Evolutionary conservation across 2,797 vertebrate genomes (phyloP).

Genomic region (Dicrostonyx torquatus): DNA sequence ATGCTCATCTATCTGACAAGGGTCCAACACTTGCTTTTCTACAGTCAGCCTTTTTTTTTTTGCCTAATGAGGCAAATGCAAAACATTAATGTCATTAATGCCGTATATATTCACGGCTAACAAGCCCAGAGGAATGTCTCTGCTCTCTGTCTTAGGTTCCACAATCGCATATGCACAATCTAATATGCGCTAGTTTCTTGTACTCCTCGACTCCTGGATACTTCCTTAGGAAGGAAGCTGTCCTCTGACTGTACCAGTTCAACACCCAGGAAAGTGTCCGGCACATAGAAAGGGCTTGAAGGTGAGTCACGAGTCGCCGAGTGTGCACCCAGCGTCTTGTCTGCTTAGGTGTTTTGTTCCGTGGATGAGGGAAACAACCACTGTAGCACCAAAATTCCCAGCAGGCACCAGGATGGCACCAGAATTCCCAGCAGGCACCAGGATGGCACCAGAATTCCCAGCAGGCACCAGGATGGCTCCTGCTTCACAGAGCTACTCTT

Average conservation of each 20-base stretch:
- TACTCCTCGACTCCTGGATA: too few species aligned
- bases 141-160: neutral
- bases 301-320: neutral
- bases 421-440: too few species aligned
- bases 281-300: neutral
- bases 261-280: neutral
- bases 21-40: neutral
- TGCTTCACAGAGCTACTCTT: neutral
- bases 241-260: neutral
- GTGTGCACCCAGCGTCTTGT: too few species aligned
- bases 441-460: neutral
- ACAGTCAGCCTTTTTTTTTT: too few species aligned
- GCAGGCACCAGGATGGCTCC: neutral
- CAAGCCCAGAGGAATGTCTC: neutral
- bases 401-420: neutral
- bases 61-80: neutral
- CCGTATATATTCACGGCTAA: neutral
- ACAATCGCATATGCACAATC: accelerated
- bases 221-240: neutral
- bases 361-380: neutral
- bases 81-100: too few species aligned
- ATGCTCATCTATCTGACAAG: neutral
- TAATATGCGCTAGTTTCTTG: neutral
- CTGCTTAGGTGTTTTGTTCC: neutral
- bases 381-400: neutral